A percentile compares a stretch with the other conserved stretches of the same genome.
Conservation (phyloP, 2,797 vertebrate species). For the Lophotriccus pileatus region DNA sequence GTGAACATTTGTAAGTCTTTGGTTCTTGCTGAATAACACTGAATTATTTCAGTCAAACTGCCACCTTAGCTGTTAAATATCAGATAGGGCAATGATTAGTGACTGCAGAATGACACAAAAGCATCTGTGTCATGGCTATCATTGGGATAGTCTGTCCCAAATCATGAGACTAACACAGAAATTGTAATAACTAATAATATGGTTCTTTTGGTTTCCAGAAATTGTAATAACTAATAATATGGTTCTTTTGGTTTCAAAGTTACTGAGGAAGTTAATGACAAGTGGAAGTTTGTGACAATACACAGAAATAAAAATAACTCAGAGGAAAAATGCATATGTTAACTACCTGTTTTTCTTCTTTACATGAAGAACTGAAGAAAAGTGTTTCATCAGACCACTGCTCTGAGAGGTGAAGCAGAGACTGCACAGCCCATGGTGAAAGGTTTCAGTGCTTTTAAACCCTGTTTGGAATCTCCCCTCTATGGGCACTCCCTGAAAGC, state of each 20-base stretch:
- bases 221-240: neutral
- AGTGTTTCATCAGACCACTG: neutral
- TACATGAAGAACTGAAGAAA: neutral
- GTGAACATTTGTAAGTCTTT: neutral
- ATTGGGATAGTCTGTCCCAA: neutral
- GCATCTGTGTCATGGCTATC: neutral
- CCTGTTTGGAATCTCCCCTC: neutral
- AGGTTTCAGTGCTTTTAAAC: neutral
- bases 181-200: neutral
- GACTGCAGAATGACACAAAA: neutral
- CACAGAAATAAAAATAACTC: neutral
- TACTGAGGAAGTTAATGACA: neutral
- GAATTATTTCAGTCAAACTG: neutral
- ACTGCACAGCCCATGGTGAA: neutral
- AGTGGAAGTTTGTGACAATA: neutral
- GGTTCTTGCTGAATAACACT: neutral
- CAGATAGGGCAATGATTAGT: neutral
- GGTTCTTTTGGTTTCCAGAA: neutral
- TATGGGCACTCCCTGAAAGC: neutral
- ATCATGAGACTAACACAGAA: neutral
- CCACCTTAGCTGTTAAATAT: neutral
- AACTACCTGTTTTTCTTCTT: neutral
- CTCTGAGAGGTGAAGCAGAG: neutral
- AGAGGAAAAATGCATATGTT: neutral
- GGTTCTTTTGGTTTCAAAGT: neutral